Evolutionary conservation across 2,113 vertebrate species (phyloP), one percentile per base, ranked within the genome.

Genomic region (Laticauda laticaudata): DNA sequence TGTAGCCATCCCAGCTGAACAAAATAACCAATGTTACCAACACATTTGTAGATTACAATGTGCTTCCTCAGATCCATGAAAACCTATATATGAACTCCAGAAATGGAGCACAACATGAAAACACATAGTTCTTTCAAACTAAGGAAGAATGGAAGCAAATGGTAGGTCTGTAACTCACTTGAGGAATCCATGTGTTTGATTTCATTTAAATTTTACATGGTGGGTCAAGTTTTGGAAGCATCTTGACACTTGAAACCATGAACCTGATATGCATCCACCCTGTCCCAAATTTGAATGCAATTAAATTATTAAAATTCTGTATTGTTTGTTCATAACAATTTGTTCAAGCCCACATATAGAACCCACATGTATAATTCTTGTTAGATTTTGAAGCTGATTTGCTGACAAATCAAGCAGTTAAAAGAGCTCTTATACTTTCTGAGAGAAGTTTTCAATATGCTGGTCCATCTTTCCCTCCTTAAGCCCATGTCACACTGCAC

Each of bases 21-120:
- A 3, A 39, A 81, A 39, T 39, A 75, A 39, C 15, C 64, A 75
- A 34, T 5, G 24, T 69, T 69, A 69, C 12, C 12, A 69, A 69
- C 61, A n/a, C 29, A n/a, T 81, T 39, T 81, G 69, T 39, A 81
- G 69, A 81, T 39, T 81, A 39, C 15, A 81, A 8, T 39, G n/a
- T 20, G 18, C 18, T 39, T 20, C 15, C 69, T 81, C 34, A 81
- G 69, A 81, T 81, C 69, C 29, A 34, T 15, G 69, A 75, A 75
- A 34, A 75, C n/a, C 5, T 75, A 75, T 75, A 75, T 81, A 85
- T 45, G 86, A 11, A 90, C 26, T 93, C 94, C 0, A 0, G 0
- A 69, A 94, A 94, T 53, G 91, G 8, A 94, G 23, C 23, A 93
- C 1, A 15, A 61, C 7, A 55, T 15, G 48, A 29, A 61, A 88